Evolutionary conservation across 2,797 vertebrate species (phyloP).

Genomic region (Glossophaga mutica): DNA sequence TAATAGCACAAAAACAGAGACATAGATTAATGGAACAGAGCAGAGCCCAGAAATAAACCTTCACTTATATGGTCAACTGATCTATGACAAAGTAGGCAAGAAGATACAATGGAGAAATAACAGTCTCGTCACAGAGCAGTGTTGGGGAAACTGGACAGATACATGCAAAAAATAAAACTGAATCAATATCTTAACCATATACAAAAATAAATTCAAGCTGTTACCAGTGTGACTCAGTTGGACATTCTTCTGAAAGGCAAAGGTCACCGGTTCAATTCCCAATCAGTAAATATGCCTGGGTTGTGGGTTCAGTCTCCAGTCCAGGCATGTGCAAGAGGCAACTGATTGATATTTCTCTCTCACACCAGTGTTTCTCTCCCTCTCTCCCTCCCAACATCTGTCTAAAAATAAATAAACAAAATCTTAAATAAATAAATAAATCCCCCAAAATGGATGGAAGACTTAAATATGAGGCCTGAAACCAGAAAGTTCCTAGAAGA

Average conservation of each 20-base stretch:
- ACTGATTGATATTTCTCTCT: background rate
- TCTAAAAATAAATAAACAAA: background rate
- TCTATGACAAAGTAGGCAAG: background rate
- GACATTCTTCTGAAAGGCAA: background rate
- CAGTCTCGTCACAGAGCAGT: background rate
- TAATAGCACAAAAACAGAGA: background rate
- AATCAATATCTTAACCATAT: background rate
- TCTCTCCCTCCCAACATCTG: background rate
- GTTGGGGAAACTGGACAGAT: background rate
- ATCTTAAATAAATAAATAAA: background rate
- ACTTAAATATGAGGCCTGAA: background rate
- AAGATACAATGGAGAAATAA: background rate
- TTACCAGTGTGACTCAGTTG: background rate
- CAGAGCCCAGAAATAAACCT: background rate
- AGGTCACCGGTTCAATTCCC: background rate
- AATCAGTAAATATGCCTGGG: background rate
- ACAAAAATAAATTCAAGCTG: background rate
- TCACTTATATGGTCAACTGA: background rate
- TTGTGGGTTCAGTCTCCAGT: background rate
- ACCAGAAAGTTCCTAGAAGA: background rate
- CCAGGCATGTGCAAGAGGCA: background rate
- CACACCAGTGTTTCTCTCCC: background rate
- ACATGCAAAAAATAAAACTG: background rate
- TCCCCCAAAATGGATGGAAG: background rate
- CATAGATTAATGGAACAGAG: background rate